A percentile compares a stretch with the other conserved stretches of the same genome.
These are phyloP conservation scores for Cephus spinipes DNA, from an alignment of 2,888 invertebrate species.

Conservation along the genomic window DNA sequence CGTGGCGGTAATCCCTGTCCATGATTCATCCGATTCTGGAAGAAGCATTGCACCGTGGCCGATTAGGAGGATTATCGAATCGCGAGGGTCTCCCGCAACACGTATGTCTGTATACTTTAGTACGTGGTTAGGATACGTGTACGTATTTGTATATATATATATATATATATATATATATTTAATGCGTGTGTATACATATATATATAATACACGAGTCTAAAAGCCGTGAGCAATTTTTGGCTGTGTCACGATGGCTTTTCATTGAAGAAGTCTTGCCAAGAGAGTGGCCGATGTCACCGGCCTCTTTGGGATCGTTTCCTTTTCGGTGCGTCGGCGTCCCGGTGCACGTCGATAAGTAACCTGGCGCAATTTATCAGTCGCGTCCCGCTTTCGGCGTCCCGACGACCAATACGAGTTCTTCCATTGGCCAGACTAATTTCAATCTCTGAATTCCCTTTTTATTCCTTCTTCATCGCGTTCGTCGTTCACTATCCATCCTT, in stretches of 20 bases:
- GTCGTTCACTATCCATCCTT: conserved; percentile 12
- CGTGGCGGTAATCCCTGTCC: background rate
- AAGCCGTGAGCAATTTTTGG: background rate
- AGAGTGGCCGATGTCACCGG: background rate
- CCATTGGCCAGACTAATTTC: conserved; percentile 4
- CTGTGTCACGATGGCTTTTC: background rate
- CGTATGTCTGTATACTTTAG: background rate
- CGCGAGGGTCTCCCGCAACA: background rate
- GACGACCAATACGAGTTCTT: background rate
- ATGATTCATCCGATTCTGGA: background rate
- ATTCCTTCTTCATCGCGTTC: background rate
- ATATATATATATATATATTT: background rate
- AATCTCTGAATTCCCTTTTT: background rate
- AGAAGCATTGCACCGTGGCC: background rate
- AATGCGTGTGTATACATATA: no score
- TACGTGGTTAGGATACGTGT: background rate
- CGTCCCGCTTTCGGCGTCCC: conserved; percentile 1
- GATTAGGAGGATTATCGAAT: background rate
- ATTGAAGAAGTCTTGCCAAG: background rate
- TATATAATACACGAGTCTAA: no score
- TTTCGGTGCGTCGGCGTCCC: background rate
- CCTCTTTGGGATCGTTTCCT: background rate
- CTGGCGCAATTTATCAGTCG: background rate
- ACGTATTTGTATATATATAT: no score
- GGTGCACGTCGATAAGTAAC: background rate